Evolutionary conservation across 2,888 invertebrate species (phyloP).

Genomic region (Neoascia interrupta): DNA sequence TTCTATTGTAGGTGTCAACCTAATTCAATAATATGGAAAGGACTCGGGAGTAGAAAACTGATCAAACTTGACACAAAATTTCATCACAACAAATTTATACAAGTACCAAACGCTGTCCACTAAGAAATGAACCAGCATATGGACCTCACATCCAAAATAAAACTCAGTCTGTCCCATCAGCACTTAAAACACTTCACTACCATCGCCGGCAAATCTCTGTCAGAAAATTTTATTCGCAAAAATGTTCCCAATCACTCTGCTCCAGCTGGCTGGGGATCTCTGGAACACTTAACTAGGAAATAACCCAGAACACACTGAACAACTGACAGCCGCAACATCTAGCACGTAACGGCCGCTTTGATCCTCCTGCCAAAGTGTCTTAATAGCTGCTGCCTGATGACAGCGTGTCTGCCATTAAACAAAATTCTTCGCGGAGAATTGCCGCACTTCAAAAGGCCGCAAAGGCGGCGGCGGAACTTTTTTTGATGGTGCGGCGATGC

Average conservation of each 20-base stretch:
- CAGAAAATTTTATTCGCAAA: constrained; percentile 63
- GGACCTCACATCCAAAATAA: constrained; percentile 4
- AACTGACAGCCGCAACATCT: constrained; percentile 63
- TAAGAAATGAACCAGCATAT: no score
- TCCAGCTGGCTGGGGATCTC: constrained; percentile 37
- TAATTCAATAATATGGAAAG: no score
- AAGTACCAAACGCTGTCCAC: no score
- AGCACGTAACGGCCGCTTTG: constrained; percentile 66
- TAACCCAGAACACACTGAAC: constrained; percentile 55
- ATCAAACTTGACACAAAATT: no score
- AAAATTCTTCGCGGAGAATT: constrained; percentile 50
- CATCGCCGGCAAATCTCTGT: constrained; percentile 51
- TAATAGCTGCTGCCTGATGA: constrained; percentile 66
- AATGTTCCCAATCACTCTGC: constrained; percentile 41
- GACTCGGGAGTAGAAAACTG: no score
- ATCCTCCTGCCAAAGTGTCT: constrained; percentile 68
- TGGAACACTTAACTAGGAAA: constrained; percentile 66
- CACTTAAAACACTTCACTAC: constrained; percentile 49
- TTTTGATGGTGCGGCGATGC: constrained; percentile 33
- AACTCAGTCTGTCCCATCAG: constrained; percentile 15
- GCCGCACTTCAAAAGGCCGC: constrained; percentile 61
- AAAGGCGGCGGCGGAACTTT: constrained; percentile 46
- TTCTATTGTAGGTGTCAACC: no score
- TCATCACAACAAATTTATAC: no score
- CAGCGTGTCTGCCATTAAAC: constrained; percentile 66